Percentiles rank a stretch among this genome's conserved stretches.
Conservation (phyloP, 2,888 invertebrate species). For the Seira sanloemensis region DNA sequence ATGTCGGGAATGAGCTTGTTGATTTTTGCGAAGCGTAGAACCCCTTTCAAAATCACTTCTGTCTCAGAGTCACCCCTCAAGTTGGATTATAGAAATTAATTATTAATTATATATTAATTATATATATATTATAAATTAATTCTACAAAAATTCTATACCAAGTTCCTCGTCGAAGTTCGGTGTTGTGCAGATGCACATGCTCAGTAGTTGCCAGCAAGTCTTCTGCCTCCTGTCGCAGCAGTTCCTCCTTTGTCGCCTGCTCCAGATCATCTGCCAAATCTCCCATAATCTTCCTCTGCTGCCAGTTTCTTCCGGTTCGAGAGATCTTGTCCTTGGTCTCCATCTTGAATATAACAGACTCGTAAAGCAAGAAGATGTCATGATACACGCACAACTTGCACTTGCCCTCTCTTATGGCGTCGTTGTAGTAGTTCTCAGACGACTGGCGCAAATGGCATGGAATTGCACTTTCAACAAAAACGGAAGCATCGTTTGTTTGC, state of each 20-base stretch:
- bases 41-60: constrained; percentile 75
- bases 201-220: constrained; percentile 75
- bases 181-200: constrained; percentile 72
- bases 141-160: no score
- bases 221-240: constrained; percentile 70
- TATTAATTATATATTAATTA: no score
- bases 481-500: constrained; percentile 73
- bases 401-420: constrained; percentile 48
- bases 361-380: constrained; percentile 76
- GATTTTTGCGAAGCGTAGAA: constrained; percentile 76
- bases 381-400: constrained; percentile 76
- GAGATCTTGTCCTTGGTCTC: constrained; percentile 75
- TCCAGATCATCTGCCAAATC: constrained; percentile 60
- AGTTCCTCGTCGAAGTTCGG: constrained; percentile 78
- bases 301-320: constrained; percentile 70
- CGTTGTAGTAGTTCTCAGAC: constrained; percentile 60
- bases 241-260: constrained; percentile 58
- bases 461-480: constrained; percentile 78
- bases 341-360: constrained; percentile 78
- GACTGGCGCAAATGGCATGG: constrained; percentile 79
- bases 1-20: constrained; percentile 75
- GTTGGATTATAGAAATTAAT: no score
- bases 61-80: constrained; percentile 80
- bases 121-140: no score
- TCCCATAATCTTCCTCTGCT: constrained; percentile 65